Base-by-base conservation (phyloP, 2,797 vertebrate species). In the Enteromius afrohamiltoni region DNA sequence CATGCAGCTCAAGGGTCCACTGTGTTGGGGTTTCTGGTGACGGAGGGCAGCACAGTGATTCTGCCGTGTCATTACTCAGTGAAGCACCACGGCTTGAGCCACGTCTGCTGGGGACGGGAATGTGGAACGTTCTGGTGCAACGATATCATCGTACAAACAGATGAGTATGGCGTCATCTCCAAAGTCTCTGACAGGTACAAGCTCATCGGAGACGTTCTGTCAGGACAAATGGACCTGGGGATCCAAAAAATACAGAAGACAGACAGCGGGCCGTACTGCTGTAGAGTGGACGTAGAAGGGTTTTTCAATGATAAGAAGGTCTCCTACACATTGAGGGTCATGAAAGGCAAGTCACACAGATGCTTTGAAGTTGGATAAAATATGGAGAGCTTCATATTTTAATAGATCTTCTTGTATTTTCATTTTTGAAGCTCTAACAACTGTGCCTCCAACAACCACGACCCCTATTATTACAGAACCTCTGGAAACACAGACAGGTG, bases 111-210 rank as follows among this genome's bases (percentile, higher is more conserved):
- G 95, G 95, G 95, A 2, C 91, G 94, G 0, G 78, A 92, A 79
- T 95, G 95, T 0, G 95, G 95, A 37, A 95, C 94, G 1, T 94
- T 95, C 89, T 95, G 95, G 95, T 95, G 95, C 89, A 93, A 87
- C 79, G 91, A 94, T 89, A 92, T 95, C 90, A 85, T 95, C 49
- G 89, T 94, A 16, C 94, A 95, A 90, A 93, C 91, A 1, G 94
- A 95, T 42, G 90, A 94, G 83, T 88, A 89, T 2, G 94, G 94
- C 0, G 83, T 94, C 60, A 68, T 95, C 85, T 93, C 94, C 14
- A 93, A 94, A 91, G 89, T 93, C 69, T 88, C 88, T 0, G 94
- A 94, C 74, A 90, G 94, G 49, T 95, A 93, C 90, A 88, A 86
- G 53, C 88, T 95, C 7, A 90, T 91, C 0, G 95, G 95, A 11